A percentile compares a stretch with the other conserved stretches of the same genome.
These are phyloP conservation scores for Eueremaeus valkanovi DNA, from an alignment of 2,888 invertebrate species.

Conservation along the genomic window DNA sequence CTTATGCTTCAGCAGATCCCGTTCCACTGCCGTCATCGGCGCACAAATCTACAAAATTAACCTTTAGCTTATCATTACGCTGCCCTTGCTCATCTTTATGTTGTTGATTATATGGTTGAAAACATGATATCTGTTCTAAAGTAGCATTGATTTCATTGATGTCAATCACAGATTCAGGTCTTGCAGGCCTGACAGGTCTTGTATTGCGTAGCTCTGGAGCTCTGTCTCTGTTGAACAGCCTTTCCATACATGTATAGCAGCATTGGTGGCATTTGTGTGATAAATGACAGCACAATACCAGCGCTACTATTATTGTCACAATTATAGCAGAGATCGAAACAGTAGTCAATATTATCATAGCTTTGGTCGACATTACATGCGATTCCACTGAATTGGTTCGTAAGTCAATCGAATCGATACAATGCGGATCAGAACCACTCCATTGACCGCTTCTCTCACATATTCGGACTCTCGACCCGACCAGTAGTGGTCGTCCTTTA, in stretches of 20 bases:
- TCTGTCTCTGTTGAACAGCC: neutral
- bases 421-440: neutral
- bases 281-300: neutral
- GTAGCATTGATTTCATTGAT: slow-evolving; percentile 9
- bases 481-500: neutral
- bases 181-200: neutral
- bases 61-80: too few relatives aligned
- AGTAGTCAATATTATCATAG: neutral
- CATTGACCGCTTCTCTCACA: neutral
- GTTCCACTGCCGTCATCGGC: too few relatives aligned
- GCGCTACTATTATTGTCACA: neutral
- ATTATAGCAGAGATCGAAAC: neutral
- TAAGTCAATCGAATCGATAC: neutral
- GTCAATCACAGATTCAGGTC: neutral
- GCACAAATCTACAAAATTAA: too few relatives aligned
- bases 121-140: neutral
- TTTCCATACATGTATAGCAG: neutral
- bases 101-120: neutral
- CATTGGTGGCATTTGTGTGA: neutral
- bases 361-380: neutral
- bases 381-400: neutral
- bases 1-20: too few relatives aligned
- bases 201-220: too few relatives aligned
- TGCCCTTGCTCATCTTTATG: too few relatives aligned
- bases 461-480: neutral